phyloP scores from a whole-genome alignment of 2,888 invertebrate genomes.

The Eurytoma adleriae region DNA sequence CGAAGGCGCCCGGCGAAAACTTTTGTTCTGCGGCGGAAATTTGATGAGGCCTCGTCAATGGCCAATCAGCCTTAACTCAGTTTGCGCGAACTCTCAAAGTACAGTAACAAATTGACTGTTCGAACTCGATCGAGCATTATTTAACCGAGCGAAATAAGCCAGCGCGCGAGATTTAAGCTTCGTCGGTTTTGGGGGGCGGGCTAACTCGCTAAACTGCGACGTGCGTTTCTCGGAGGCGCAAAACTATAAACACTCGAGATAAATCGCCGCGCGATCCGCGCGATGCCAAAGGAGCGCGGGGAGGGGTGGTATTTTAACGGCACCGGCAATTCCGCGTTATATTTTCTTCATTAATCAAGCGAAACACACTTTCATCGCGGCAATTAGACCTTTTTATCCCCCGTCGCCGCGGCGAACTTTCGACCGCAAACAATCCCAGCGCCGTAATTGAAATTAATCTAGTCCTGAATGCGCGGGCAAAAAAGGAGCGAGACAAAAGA shows the following conservation, averaged over 20 bases:
- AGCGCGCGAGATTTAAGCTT: not conserved
- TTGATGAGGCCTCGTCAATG: conserved; percentile 7
- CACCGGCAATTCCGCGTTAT: not conserved
- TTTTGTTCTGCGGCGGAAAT: no score
- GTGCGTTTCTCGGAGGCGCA: no score
- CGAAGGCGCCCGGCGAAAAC: no score
- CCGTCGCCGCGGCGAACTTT: conserved; percentile 17
- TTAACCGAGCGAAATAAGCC: not conserved
- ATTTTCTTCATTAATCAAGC: conserved; percentile 26
- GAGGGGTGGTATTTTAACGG: conserved; percentile 3
- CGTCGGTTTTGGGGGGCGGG: not conserved
- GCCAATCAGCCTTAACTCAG: conserved; percentile 23
- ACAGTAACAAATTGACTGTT: not conserved
- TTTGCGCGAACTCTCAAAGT: not conserved
- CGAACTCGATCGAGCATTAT: not conserved
- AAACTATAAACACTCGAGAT: no score
- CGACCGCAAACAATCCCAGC: conserved; percentile 17
- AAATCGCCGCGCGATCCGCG: not conserved
- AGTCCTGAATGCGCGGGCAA: conserved; percentile 30
- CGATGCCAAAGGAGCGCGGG: no score
- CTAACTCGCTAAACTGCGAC: no score
- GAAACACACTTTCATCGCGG: conserved; percentile 3
- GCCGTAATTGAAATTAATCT: conserved; percentile 49
- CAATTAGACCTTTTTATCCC: conserved; percentile 7
- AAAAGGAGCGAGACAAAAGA: conserved; percentile 23